Base-by-base conservation (phyloP, 2,888 invertebrate genomes). In the Dusona sp. region DNA sequence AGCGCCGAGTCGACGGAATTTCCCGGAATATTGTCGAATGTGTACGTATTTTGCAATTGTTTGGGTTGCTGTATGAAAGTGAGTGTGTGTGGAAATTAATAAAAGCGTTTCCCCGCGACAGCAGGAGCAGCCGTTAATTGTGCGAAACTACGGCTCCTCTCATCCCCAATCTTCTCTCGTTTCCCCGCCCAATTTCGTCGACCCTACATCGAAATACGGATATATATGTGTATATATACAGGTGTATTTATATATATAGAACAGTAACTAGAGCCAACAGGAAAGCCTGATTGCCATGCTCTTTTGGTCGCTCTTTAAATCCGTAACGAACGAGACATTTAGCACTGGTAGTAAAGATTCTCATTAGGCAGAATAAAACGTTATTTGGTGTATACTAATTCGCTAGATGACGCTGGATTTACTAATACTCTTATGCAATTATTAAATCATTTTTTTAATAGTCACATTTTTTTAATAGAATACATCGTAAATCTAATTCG, bases 51-150 rank as follows among this genome's bases (percentile, higher is more conserved):
- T 72, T 33, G 33, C 61, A 61, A 79, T 33, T 22, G 61, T 19
- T 45, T 64, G 64, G 19, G n/a, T 29, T 61, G 13, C 45, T 33
- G 42, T 61, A 0, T 54, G 54, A 8, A 3, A n/a, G 16, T n/a
- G 42, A 45, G 65, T 70, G 36, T 25, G 11, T 36, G 42, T n/a
- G 61, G 73, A 77, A 86, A 86, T 86, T 78, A 81, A 84, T 81
- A 83, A 86, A 86, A 83, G 64, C 57, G 68, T 86, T 86, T 78
- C 36, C 51, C 83, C 68, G n/a, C 78, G 78, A 70, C 86, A 84
- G 83, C 79, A 61, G 80, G 36, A 86, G 54, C 67, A 51, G 64
- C 36, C 68, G 80, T 83, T 86, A 86, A 86, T 86, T 81, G 81
- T 54, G 42, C 73, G n/a, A 42, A 42, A 42, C 42, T 42, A 80